Evolutionary conservation across 2,888 invertebrate genomes (phyloP).

Genomic region (Lycaena phlaeas): DNA sequence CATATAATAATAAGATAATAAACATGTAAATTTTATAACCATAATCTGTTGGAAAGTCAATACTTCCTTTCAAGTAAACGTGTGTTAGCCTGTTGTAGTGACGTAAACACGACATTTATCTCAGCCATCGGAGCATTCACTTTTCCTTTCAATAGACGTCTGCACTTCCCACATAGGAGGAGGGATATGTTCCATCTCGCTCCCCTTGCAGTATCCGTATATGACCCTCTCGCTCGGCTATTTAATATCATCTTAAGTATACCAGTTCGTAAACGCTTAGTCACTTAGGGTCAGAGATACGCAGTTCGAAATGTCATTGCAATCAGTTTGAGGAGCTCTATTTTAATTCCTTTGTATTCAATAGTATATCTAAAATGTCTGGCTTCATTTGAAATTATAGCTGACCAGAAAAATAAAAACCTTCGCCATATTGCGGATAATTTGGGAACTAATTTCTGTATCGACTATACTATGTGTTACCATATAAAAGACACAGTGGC

Average conservation of each 20-base stretch:
- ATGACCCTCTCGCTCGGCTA: neutral
- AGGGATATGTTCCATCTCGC: conserved; percentile 34
- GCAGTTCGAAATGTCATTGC: conserved; percentile 52
- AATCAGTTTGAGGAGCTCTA: conserved; percentile 33
- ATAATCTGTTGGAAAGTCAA: too few species aligned
- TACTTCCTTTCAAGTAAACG: conserved; percentile 4
- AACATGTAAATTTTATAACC: too few species aligned
- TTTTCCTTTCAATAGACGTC: conserved; percentile 58
- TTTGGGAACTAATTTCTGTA: too few species aligned
- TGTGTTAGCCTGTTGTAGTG: neutral
- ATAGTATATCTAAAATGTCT: neutral
- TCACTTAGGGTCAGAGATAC: conserved; percentile 53
- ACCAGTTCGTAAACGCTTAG: conserved; percentile 55
- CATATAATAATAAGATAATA: too few species aligned
- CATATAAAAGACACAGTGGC: too few species aligned
- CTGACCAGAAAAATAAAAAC: too few species aligned
- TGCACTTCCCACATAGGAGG: conserved; percentile 45
- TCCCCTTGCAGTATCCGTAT: conserved; percentile 17
- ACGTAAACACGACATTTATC: conserved; percentile 8
- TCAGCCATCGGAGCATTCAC: conserved; percentile 46
- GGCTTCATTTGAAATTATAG: too few species aligned
- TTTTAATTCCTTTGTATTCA: conserved; percentile 12
- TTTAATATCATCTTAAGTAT: conserved; percentile 32
- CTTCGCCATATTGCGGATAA: too few species aligned
- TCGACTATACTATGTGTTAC: too few species aligned